phyloP scores from a whole-genome alignment of 2,797 vertebrate species.

The Moxostoma hubbsi region DNA sequence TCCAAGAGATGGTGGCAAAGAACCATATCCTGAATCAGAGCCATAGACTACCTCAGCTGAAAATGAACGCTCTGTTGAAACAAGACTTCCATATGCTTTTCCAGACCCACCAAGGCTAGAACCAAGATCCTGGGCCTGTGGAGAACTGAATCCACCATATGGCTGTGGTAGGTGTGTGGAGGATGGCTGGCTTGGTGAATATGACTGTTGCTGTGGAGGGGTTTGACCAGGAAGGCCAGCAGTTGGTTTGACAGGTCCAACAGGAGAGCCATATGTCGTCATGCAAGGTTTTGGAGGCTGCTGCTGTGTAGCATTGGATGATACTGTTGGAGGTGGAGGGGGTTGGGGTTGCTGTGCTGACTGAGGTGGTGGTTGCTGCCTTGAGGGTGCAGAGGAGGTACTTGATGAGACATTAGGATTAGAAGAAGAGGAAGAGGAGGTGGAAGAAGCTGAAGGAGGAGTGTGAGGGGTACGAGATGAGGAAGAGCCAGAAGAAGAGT shows the following conservation, averaged over 20 bases:
- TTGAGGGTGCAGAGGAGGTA: slow-evolving; percentile 73
- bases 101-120: slow-evolving; percentile 65
- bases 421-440: slow-evolving; percentile 76
- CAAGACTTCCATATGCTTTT: slow-evolving; percentile 69
- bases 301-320: slow-evolving; percentile 70
- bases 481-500: slow-evolving; percentile 79
- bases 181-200: slow-evolving; percentile 75
- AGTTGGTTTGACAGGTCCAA: slow-evolving; percentile 79
- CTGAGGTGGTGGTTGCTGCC: slow-evolving; percentile 75
- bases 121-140: slow-evolving; percentile 82
- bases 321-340: slow-evolving; percentile 67
- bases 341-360: slow-evolving; percentile 75
- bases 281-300: slow-evolving; percentile 74
- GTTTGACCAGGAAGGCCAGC: slow-evolving; percentile 80
- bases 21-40: slow-evolving; percentile 72
- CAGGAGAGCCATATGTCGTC: slow-evolving; percentile 73
- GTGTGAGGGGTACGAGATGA: slow-evolving; percentile 78
- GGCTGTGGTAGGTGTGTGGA: slow-evolving; percentile 74
- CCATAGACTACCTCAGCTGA: slow-evolving; percentile 77
- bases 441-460: slow-evolving; percentile 76
- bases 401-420: slow-evolving; percentile 66
- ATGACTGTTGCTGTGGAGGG: slow-evolving; percentile 75
- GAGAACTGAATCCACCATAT: slow-evolving; percentile 82
- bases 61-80: slow-evolving; percentile 72
- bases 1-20: slow-evolving; percentile 71